Evolutionary conservation across 2,797 vertebrate species (phyloP), one percentile per base, ranked within the genome.

Genomic region (Sebastes dallii): DNA sequence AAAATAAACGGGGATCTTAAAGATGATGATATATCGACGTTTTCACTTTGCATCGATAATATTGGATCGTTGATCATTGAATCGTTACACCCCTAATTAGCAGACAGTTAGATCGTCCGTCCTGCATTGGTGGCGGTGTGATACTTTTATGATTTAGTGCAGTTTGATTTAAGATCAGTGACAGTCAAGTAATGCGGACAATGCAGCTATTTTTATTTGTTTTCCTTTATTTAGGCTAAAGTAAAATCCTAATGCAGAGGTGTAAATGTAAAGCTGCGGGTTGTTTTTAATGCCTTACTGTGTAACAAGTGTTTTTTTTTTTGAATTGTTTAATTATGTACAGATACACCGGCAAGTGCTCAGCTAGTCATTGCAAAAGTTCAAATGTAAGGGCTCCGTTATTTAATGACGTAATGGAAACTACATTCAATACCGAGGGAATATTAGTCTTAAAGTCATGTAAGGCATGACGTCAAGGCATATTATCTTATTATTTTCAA

Each of bases 361-460:
- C 42, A 78, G 72, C 52, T 73, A 77, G 64, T 87, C 1, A 8
- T 56, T 67, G 61, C 73, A 68, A 80, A 83, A 32, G 34, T 76
- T 79, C 24, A 73, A 70, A 77, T 78, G 29, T 50, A 86, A 91
- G 89, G 87, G 84, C 83, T 92, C 42, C 13, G 0, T 81, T 77
- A 73, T 81, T 83, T 32, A 65, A 56, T 30, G 56, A 80, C 66
- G 71, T 74, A 8, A 75, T 58, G 20, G 29, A 54, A 42, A 72
- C 32, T n/a, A 14, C 13, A 50, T 66, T 82, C 22, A 50, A 14
- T 30, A 69, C 65, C 5, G 64, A 67, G 42, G 16, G 36, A 30
- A 6, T 56, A 2, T 59, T 1, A 30, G 36, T 68, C 18, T 39
- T 34, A 7, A 32, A n/a, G 7, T 66, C 60, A 75, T 42, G 22